Conservation (phyloP, 2,113 vertebrate species). For the Lagopus leucura region DNA sequence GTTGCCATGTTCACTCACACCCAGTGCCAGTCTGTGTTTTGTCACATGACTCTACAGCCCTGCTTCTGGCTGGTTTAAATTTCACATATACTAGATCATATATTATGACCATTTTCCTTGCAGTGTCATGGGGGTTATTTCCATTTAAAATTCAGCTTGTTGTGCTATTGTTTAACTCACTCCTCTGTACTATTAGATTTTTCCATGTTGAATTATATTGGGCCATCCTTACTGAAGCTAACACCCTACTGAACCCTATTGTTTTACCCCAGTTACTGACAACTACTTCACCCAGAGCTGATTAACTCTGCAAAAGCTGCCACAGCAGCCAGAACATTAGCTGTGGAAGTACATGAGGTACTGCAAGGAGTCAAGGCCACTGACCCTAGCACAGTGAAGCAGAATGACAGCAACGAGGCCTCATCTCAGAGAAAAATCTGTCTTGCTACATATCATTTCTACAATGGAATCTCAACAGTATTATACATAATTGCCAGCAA, state of each 20-base stretch:
- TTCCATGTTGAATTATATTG: constrained; percentile 59
- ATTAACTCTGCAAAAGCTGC: background rate
- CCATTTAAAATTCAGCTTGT: constrained; percentile 42
- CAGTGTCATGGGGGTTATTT: constrained; percentile 50
- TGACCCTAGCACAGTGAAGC: background rate
- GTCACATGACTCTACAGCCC: background rate
- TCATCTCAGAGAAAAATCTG: background rate
- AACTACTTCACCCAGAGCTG: background rate
- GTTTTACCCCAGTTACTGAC: background rate
- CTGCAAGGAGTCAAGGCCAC: background rate
- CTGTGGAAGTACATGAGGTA: background rate
- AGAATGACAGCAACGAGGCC: background rate
- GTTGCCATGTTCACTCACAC: background rate
- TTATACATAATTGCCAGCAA: background rate
- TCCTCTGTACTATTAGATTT: constrained; percentile 59
- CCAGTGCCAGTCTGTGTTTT: background rate
- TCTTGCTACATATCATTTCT: background rate
- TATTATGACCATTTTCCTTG: constrained; percentile 30
- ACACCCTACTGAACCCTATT: background rate
- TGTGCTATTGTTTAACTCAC: constrained; percentile 62
- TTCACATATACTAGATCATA: background rate
- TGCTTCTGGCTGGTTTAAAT: background rate
- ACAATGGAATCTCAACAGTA: background rate
- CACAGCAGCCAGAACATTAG: background rate
- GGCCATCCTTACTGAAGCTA: constrained; percentile 6